Evolutionary conservation across 2,888 invertebrate genomes (phyloP).

Genomic region (Schizotus pectinicornis): DNA sequence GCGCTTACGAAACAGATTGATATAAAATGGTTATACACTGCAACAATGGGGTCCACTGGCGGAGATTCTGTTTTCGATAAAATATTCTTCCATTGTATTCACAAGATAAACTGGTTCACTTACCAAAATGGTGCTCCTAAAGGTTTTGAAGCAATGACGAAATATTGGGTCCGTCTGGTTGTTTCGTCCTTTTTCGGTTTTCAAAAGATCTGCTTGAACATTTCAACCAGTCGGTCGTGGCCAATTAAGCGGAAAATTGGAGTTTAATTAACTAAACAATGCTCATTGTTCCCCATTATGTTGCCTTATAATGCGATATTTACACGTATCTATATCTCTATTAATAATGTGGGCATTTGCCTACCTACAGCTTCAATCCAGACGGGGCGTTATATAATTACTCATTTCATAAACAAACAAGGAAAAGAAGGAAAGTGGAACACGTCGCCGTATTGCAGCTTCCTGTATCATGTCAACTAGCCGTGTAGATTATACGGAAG

Average conservation of each 20-base stretch:
- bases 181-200: too few relatives aligned
- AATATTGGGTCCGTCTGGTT: neutral
- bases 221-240: neutral
- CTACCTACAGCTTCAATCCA: too few relatives aligned
- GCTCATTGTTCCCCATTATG: neutral
- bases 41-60: neutral
- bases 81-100: slow-evolving; percentile 5
- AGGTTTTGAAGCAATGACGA: neutral
- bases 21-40: neutral
- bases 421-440: too few relatives aligned
- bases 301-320: neutral
- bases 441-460: too few relatives aligned
- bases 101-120: slow-evolving; percentile 11
- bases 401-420: too few relatives aligned
- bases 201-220: too few relatives aligned
- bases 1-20: neutral
- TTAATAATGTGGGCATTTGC: too few relatives aligned
- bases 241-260: neutral
- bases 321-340: too few relatives aligned
- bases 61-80: slow-evolving; percentile 4
- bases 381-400: too few relatives aligned
- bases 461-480: too few relatives aligned
- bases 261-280: neutral
- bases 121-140: neutral
- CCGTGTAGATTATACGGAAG: too few relatives aligned